Base-by-base conservation (phyloP, 2,888 invertebrate genomes). In the Magallana nippona region DNA sequence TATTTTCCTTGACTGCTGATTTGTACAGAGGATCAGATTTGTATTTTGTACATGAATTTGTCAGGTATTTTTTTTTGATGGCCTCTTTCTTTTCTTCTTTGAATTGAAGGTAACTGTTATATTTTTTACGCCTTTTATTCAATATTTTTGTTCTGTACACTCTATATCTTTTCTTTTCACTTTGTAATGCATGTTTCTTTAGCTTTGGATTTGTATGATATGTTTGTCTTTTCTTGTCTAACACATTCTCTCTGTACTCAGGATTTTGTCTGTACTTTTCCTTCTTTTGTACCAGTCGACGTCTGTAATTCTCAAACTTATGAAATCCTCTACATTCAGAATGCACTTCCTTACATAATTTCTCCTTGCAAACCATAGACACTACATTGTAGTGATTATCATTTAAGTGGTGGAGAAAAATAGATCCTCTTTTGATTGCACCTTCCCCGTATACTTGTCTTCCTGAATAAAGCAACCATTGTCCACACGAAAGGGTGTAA, bases 351-450 rank as follows among this genome's bases (percentile, higher is more conserved):
- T 27, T 71, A 13, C 22, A 10, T 19, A 71, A 22, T 2, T n/a
- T 22, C 15, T 71, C 8, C 71, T 19, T 71, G 13, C 13, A 13
- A 1, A 79, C 79, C 15, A 55, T 62, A 11, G n/a, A 10, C n/a
- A 83, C 77, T 55, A 60, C 71, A 55, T 83, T 81, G 63, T 63
- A 83, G 78, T 83, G 83, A 27, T 79, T 79, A 27, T 58, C 80
- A 79, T 82, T 77, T 56, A 79, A 15, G 57, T 83, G 83, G 17
- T 80, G 62, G n/a, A 83, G 62, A 71, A 80, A 83, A 22, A 83
- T 55, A 80, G 57, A 57, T 10, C 56, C 22, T 8, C 17, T 1
- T 15, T 60, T 63, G 22, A 44, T 15, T 27, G 13, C 56, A 15
- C 27, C 44, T 17, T 56, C 57, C 17, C 3, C 13, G 15, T 78